Evolutionary conservation across 2,113 vertebrate species (phyloP), one percentile per base, ranked within the genome.

Genomic region (Callionymus lyra): DNA sequence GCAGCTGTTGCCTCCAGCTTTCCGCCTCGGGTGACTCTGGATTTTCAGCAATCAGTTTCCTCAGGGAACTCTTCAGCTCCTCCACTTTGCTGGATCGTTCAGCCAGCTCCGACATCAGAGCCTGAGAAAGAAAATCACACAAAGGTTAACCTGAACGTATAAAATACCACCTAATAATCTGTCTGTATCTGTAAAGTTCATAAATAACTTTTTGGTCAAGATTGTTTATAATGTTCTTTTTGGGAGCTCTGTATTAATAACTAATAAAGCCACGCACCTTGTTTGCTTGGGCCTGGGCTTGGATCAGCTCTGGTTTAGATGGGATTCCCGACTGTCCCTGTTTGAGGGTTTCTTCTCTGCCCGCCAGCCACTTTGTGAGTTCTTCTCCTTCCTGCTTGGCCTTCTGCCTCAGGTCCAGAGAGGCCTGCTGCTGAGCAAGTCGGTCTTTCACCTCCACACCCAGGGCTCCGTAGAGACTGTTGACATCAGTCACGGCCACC

Each of bases 1-100:
- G 86, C 50, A 94, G 87, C 79, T 91, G 91, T 64, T 89, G 84
- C 70, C 85, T 92, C 94, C 94, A 99, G 41, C 65, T 82, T 38
- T 86, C 85, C 10, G 87, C 88, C 77, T 99, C 96, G 2, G 91
- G 90, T 16, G 93, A 93, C 41, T 92, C 89, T 0, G 93, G 91
- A 18, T 94, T 89, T 60, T 90, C 86, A 47, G 81, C 67, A 14
- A 99, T 79, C 50, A 99, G 84, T 56, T 77, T 87, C 68, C 85
- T 86, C 47, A 99, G 76, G 0, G 80, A 77, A 63, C 74, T 84
- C 59, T 92, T 96, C 41, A 93, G 84, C 52, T 91, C 89, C 69
- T 97, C 88, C 37, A 98, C 88, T 80, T 86, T 91, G 60, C 71
- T 88, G 15, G 88, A 86, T 59, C 90, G 90, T 68, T 97, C 88